Evolutionary conservation across 2,888 invertebrate genomes (phyloP), one percentile per base, ranked within the genome.

Genomic region (Diaprepes abbreviatus): DNA sequence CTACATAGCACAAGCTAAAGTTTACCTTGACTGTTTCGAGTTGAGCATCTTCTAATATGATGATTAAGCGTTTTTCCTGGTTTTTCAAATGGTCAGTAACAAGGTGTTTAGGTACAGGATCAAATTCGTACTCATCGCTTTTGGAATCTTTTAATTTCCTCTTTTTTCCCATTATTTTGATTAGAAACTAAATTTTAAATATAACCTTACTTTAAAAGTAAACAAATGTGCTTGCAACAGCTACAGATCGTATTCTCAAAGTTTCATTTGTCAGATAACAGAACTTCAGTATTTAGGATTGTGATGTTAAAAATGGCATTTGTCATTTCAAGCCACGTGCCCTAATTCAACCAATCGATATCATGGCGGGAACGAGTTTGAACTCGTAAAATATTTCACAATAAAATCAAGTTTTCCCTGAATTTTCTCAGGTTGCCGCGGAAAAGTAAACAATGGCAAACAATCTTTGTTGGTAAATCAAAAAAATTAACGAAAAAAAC

Each of bases 11-110:
- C 24, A 24, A 24, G 3, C 24, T 54, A 21, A 57, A 19, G n/a
- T 33, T 63, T 69, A 97, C 97, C 89, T 98, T 98, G 0, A 97
- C 96, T 43, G 96, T 94, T 86, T 99, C 98, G 59, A 99, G 84
- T 79, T 97, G 97, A 2, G 98, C 97, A 66, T 93, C 92, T 86
- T 98, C 98, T 62, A 99, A 85, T 67, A 99, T 90, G 38, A 99
- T 90, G 74, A 98, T 95, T 16, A 98, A 86, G 55, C 98, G 91
- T 83, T 97, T 96, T 78, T 96, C 95, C 84, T 93, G 91, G 76
- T 94, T 92, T 78, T 91, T 90, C 50, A 93, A 87, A 74, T 95
- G 94, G 14, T 89, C 87, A n/a, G 91, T 89, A 40, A 91, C 90
- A 72, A 93, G 87, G 85, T 94, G 93, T 80, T 90, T 91, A 0